These are phyloP conservation scores for Lycophotia porphyrea DNA, from an alignment of 2,888 invertebrate genomes.

Conservation along the genomic window DNA sequence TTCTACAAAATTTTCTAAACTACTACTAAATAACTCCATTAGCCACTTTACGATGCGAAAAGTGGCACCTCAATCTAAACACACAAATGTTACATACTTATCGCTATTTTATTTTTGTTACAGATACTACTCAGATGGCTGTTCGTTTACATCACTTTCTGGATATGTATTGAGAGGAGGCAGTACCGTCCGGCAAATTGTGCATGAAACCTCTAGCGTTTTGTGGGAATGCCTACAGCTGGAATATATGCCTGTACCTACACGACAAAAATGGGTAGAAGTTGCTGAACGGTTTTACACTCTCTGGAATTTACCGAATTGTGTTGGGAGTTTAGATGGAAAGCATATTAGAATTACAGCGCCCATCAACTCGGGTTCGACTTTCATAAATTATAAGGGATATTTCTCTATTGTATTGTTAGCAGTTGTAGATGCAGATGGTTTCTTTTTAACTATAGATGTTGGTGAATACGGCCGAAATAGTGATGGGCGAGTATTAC, in stretches of 20 bases:
- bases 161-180: conserved; percentile 11
- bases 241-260: conserved; percentile 53
- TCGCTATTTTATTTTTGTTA: conserved; percentile 16
- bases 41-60: too few species aligned
- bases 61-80: too few species aligned
- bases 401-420: conserved; percentile 56
- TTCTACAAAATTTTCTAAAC: too few species aligned
- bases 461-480: conserved; percentile 64
- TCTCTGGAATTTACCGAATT: conserved; percentile 64
- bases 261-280: conserved; percentile 50
- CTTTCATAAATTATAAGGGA: conserved; percentile 60
- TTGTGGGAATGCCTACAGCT: conserved; percentile 48
- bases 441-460: conserved; percentile 60
- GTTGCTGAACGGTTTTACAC: conserved; percentile 52
- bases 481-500: conserved; percentile 63
- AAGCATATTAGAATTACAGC: conserved; percentile 62
- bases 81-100: too few species aligned
- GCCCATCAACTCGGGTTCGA: conserved; percentile 54
- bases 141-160: conserved; percentile 33
- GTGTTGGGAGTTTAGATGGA: conserved; percentile 60
- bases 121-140: conserved; percentile 39
- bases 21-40: too few species aligned
- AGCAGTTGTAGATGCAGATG: conserved; percentile 62
- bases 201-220: conserved; percentile 48
- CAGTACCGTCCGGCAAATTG: conserved; percentile 33